Conservation (phyloP, 2,113 vertebrate genomes). For the Nestor notabilis region DNA sequence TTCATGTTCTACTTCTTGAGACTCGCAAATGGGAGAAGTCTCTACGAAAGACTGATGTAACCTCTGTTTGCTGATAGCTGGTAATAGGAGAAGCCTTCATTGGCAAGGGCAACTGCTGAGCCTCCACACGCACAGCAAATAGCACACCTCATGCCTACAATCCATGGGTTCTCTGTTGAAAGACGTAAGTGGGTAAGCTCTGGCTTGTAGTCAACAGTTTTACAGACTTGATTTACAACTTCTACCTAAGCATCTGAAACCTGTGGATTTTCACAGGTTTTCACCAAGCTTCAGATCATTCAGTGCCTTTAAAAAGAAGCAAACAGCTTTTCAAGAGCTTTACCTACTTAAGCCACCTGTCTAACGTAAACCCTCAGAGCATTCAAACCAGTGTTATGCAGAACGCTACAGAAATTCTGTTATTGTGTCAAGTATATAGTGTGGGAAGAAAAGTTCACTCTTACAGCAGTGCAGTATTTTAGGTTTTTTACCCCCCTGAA, state of each 20-base stretch:
- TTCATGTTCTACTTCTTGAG: neutral
- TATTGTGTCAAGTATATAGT: neutral
- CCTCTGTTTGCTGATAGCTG: neutral
- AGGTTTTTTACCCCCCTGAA: fast-evolving
- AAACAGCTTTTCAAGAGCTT: neutral
- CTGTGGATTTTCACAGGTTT: neutral
- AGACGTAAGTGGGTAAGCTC: neutral
- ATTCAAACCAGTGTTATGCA: neutral
- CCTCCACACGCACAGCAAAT: fast-evolving
- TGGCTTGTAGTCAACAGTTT: neutral
- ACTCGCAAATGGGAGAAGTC: neutral
- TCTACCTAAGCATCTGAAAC: neutral
- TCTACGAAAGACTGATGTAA: neutral
- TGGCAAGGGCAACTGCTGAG: neutral
- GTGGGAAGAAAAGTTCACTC: neutral
- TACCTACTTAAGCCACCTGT: neutral
- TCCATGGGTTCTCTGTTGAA: neutral
- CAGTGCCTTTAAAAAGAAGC: neutral
- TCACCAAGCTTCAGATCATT: neutral
- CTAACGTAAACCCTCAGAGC: neutral
- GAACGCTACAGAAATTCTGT: neutral
- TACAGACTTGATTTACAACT: neutral
- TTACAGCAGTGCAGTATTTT: neutral
- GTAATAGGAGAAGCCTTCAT: neutral
- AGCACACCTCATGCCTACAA: neutral